phyloP scores from a whole-genome alignment of 2,888 invertebrate species.

The Dicyrtoma fusca region DNA sequence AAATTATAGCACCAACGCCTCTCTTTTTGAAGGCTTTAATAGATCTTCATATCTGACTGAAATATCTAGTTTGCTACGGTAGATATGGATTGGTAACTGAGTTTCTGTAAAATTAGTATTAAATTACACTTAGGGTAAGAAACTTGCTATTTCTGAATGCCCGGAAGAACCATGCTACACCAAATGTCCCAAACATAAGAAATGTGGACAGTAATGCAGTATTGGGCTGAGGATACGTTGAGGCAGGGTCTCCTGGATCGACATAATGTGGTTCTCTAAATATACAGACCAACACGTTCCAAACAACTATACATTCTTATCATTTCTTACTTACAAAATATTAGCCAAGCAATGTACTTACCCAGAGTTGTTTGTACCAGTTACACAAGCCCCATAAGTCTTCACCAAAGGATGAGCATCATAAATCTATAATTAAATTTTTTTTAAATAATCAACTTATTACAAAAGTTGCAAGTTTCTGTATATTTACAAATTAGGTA shows the following conservation, averaged over 20 bases:
- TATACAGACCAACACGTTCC: too few relatives aligned
- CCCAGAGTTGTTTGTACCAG: not conserved
- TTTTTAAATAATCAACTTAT: slow-evolving; percentile 79
- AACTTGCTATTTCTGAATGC: slow-evolving; percentile 94
- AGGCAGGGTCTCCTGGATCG: too few relatives aligned
- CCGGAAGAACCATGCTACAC: slow-evolving; percentile 88
- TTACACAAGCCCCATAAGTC: not conserved
- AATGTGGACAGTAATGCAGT: slow-evolving; percentile 93
- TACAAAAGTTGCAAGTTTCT: too few relatives aligned
- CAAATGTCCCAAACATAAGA: slow-evolving; percentile 87
- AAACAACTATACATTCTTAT: slow-evolving; percentile 19
- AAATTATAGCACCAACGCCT: too few relatives aligned
- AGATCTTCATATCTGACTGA: not conserved
- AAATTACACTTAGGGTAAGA: slow-evolving; percentile 57
- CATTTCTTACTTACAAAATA: not conserved
- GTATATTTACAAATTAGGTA: too few relatives aligned
- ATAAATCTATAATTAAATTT: slow-evolving; percentile 59
- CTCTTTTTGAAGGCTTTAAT: too few relatives aligned
- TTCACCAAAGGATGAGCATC: slow-evolving; percentile 1
- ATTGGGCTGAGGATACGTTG: slow-evolving; percentile 71
- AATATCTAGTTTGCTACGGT: not conserved
- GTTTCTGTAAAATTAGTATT: too few relatives aligned
- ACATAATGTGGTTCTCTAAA: not conserved
- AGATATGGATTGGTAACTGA: too few relatives aligned
- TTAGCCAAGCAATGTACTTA: slow-evolving; percentile 3